phyloP scores from a whole-genome alignment of 2,888 invertebrate genomes.

The Argyresthia goedartella region DNA sequence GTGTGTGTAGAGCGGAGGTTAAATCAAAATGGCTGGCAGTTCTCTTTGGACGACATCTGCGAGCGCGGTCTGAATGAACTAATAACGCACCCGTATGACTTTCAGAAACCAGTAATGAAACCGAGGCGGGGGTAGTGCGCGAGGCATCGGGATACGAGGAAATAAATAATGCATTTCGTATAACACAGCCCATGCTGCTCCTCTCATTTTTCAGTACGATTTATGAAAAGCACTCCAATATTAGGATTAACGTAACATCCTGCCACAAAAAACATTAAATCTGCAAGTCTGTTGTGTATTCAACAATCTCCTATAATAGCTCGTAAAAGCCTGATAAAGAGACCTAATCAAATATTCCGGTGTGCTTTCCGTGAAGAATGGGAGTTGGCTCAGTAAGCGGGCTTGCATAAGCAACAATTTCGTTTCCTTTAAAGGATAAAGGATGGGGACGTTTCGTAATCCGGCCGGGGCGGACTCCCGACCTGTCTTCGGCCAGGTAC shows the following conservation, averaged over 20 bases:
- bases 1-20: conserved; percentile 33
- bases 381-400: conserved; percentile 25
- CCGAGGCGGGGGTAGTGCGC: conserved; percentile 7
- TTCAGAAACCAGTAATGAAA: conserved; percentile 37
- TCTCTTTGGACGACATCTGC: conserved; percentile 41
- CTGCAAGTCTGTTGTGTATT: neutral
- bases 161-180: conserved; percentile 5
- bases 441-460: conserved; percentile 49
- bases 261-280: too few relatives aligned
- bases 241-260: too few relatives aligned
- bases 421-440: conserved; percentile 55
- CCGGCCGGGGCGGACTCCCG: conserved; percentile 32
- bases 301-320: conserved; percentile 15
- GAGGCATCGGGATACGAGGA: neutral
- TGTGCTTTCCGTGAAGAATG: conserved; percentile 5
- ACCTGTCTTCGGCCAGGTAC: conserved; percentile 21
- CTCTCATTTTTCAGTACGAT: neutral
- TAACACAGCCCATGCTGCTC: neutral
- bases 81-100: conserved; percentile 41
- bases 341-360: conserved; percentile 60
- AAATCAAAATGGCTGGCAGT: conserved; percentile 10
- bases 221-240: neutral
- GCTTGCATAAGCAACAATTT: conserved; percentile 58
- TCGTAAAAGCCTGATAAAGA: conserved; percentile 50
- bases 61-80: conserved; percentile 28